Conservation (phyloP, 2,797 vertebrate genomes). For the Tarsius wallacei region DNA sequence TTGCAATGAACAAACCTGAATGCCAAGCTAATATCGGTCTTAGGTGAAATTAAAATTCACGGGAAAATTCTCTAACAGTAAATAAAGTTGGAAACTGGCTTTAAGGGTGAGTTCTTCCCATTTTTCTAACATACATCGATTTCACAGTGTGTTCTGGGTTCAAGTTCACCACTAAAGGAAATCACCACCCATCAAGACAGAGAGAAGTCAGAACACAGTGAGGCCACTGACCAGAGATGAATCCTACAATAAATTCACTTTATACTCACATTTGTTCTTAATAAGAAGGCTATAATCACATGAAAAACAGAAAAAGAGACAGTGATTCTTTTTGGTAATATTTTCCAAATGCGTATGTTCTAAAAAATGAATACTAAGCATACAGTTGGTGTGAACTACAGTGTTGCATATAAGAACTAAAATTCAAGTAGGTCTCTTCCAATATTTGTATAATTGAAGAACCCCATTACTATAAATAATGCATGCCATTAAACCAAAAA, state of each 20-base stretch:
- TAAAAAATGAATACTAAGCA: constrained; percentile 34
- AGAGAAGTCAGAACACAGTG: not conserved
- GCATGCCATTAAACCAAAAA: constrained; percentile 75
- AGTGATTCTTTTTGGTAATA: constrained; percentile 23
- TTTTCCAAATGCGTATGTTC: constrained; percentile 25
- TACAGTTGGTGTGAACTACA: not conserved
- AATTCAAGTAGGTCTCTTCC: constrained; percentile 76
- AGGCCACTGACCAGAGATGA: not conserved
- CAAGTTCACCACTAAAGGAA: constrained; percentile 41
- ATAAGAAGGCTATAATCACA: constrained; percentile 27
- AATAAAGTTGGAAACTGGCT: not conserved
- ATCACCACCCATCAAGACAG: not conserved
- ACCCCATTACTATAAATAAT: constrained; percentile 83
- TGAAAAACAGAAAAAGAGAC: not conserved
- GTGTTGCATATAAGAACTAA: constrained; percentile 7
- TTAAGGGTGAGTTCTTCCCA: not conserved
- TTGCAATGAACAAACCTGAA: not conserved
- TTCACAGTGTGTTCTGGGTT: not conserved
- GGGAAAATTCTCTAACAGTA: not conserved
- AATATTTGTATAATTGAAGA: constrained; percentile 81
- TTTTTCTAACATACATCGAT: not conserved
- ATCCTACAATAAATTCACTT: not conserved
- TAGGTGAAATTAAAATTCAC: constrained; percentile 33
- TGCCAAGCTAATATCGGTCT: not conserved
- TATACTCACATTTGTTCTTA: constrained; percentile 49